A percentile compares a stretch with the other conserved stretches of the same genome.
These are phyloP conservation scores for Diuraphis noxia DNA, from an alignment of 1,140 invertebrate genomes.

Conservation along the genomic window DNA sequence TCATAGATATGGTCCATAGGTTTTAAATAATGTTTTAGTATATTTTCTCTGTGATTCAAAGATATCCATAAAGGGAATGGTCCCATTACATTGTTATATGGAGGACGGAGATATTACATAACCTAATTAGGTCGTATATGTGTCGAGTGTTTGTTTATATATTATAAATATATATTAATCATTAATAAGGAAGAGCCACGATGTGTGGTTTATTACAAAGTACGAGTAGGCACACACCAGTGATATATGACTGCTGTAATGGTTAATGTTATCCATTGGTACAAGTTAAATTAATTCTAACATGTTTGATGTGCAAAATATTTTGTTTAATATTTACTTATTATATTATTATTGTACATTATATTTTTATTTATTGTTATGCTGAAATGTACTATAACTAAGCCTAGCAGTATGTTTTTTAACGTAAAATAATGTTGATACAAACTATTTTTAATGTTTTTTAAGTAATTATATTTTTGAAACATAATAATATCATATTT, in stretches of 20 bases:
- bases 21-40: neutral
- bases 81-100: neutral
- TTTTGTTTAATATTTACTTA: slow-evolving; percentile 14
- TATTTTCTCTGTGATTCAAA: neutral
- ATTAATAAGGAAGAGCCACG: slow-evolving; percentile 15
- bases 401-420: neutral
- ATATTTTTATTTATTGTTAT: neutral
- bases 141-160: neutral
- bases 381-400: neutral
- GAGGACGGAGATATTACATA: neutral
- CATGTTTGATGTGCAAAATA: slow-evolving; percentile 29
- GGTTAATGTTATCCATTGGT: neutral
- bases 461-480: neutral
- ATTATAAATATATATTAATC: neutral
- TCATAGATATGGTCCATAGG: neutral
- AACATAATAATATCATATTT: neutral
- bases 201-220: slow-evolving; percentile 19
- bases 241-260: slow-evolving; percentile 22
- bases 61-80: neutral
- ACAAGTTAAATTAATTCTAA: slow-evolving; percentile 29
- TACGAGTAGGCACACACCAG: slow-evolving; percentile 34
- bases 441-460: neutral
- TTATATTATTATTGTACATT: neutral
- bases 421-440: neutral
- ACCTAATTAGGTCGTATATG: neutral